Percentiles rank a stretch among this genome's conserved stretches.
Conservation (phyloP, 2,113 vertebrate genomes). For the Vanacampus margaritifer region DNA sequence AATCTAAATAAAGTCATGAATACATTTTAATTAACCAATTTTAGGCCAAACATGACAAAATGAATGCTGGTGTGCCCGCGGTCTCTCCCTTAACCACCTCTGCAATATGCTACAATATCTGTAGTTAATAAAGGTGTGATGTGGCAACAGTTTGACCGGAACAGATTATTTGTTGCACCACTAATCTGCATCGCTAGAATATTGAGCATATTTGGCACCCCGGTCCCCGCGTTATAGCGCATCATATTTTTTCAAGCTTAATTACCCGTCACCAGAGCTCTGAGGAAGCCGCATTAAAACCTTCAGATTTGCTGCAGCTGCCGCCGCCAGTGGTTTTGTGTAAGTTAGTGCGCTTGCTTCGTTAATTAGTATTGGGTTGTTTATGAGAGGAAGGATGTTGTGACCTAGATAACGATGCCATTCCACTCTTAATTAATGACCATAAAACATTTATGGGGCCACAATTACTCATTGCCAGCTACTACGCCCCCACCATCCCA, state of each 20-base stretch:
- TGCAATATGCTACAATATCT: background rate
- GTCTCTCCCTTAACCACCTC: background rate
- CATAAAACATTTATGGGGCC: slow-evolving; percentile 64
- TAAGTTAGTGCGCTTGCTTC: slow-evolving; percentile 40
- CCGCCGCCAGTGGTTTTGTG: slow-evolving; percentile 34
- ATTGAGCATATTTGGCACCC: background rate
- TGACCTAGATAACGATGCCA: slow-evolving; percentile 65
- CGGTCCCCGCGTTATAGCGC: background rate
- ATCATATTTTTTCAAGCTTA: slow-evolving; percentile 19
- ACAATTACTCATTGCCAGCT: slow-evolving; percentile 54
- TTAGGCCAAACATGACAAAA: background rate
- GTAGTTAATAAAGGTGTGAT: background rate
- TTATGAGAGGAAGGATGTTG: slow-evolving; percentile 48
- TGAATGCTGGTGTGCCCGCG: background rate
- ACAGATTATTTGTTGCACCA: background rate
- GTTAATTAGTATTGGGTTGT: slow-evolving; percentile 67
- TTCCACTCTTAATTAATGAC: slow-evolving; percentile 69
- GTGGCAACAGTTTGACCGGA: background rate
- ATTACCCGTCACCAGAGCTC: slow-evolving; percentile 27
- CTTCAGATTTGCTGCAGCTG: slow-evolving; percentile 26
- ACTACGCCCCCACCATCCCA: slow-evolving; percentile 25
- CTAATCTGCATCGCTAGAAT: background rate
- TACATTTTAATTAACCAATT: background rate
- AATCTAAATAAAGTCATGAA: background rate
- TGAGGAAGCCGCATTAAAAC: slow-evolving; percentile 29